Evolutionary conservation across 2,797 vertebrate species (phyloP), one percentile per base, ranked within the genome.

Genomic region (Tapera naevia): DNA sequence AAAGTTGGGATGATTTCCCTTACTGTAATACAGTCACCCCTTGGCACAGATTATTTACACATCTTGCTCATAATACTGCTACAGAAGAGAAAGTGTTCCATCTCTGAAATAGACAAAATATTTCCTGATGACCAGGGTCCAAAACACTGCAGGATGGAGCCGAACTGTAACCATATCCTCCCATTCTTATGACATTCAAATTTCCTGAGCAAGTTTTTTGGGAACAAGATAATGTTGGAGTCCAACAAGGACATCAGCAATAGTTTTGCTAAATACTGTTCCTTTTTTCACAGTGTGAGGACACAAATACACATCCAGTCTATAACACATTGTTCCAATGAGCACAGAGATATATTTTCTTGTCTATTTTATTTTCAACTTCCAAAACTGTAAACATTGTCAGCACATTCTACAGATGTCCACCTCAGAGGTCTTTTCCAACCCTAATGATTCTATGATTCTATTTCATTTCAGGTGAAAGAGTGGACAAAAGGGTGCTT

Each of bases 81-180:
- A 64, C 64, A 82, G 67, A 91, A 94, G 67, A 86, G 88, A 93
- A 93, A 92, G 78, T 81, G 71, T 95, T 94, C 94, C 17, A 80
- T 87, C 57, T 92, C 72, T 80, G 60, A 82, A 56, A 53, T 16
- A 91, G 33, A 86, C 37, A 83, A 92, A 95, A 82, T 51, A 57
- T 74, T 95, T 95, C 86, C 92, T 85, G 81, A 80, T 94, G 93
- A 91, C 76, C 80, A 70, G 33, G 17, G 27, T 89, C 86, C 88
- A 88, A 89, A 89, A 33, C 58, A 85, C 71, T 4, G 11, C 88
- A 93, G 93, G 93, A 96, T 78, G 53, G 22, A 89, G 41, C 65
- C 94, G 56, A 94, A 60, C 32, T 85, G 21, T 56, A 86, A 80
- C 61, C 53, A 80, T 64, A 92, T 92, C 91, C 91, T 95, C 91